phyloP scores from a whole-genome alignment of 1,140 invertebrate species.

The Scaptomyza hsui region DNA sequence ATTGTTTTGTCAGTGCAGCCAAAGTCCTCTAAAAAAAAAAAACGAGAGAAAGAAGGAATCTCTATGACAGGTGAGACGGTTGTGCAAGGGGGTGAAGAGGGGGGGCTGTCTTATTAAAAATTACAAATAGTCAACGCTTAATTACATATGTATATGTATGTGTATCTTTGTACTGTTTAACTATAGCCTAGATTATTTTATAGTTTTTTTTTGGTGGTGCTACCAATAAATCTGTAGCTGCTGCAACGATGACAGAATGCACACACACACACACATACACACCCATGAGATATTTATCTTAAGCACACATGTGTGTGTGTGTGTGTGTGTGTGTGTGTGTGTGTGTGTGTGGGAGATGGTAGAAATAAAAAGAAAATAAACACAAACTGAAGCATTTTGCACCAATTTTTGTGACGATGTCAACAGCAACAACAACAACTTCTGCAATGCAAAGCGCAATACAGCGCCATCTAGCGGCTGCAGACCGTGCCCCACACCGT shows the following conservation, averaged over 20 bases:
- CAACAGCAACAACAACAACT: constrained; percentile 59
- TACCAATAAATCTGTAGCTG: constrained; percentile 60
- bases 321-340: constrained; percentile 12
- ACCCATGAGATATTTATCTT: constrained; percentile 36
- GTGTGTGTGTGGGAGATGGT: constrained; percentile 14
- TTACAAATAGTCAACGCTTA: constrained; percentile 80
- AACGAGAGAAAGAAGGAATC: not conserved
- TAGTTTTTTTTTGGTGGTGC: constrained; percentile 27
- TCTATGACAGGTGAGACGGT: constrained; percentile 18
- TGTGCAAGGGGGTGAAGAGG: not conserved
- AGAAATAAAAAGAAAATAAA: constrained; percentile 12
- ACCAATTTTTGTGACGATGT: constrained; percentile 80
- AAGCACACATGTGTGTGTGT: constrained; percentile 28
- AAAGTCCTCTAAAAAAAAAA: not conserved
- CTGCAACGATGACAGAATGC: constrained; percentile 24
- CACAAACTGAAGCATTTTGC: constrained; percentile 70
- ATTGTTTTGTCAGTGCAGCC: constrained; percentile 66
- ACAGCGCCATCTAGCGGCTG: constrained; percentile 49
- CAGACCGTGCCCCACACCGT: constrained; percentile 3
- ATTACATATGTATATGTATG: constrained; percentile 42
- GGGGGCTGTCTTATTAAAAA: constrained; percentile 73
- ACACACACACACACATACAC: constrained; percentile 33
- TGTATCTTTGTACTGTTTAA: constrained; percentile 25
- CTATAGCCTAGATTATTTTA: constrained; percentile 51
- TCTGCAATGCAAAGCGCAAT: constrained; percentile 19